phyloP scores from a whole-genome alignment of 2,797 vertebrate species.

The Vipera latastei region DNA sequence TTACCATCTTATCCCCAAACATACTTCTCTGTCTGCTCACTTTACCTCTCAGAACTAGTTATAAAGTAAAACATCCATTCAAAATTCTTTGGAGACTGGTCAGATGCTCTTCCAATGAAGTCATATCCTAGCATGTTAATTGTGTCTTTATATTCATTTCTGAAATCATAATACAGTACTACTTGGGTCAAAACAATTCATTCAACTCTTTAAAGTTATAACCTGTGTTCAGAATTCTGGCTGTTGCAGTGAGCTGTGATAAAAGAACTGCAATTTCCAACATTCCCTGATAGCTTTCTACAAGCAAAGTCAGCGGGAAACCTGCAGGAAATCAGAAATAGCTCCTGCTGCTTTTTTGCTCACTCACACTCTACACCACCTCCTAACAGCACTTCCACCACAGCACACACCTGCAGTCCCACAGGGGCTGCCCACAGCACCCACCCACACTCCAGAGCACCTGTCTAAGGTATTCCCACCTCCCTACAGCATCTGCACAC shows the following conservation, averaged over 20 bases:
- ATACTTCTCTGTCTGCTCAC: neutral
- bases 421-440: neutral
- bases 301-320: neutral
- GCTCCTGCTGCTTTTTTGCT: neutral
- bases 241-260: neutral
- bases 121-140: neutral
- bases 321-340: neutral
- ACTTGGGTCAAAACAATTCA: neutral
- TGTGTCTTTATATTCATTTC: neutral
- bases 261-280: neutral
- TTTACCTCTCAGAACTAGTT: neutral
- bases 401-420: neutral
- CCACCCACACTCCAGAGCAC: neutral
- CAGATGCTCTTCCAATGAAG: neutral
- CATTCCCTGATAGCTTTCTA: neutral
- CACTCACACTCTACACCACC: neutral
- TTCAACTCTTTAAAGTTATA: neutral
- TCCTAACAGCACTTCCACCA: neutral
- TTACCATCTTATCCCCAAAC: neutral
- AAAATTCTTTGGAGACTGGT: neutral
- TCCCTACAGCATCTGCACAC: neutral
- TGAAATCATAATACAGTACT: neutral
- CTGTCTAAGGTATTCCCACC: neutral
- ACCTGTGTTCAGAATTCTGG: neutral
- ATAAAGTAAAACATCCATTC: neutral